Percentiles rank a stretch among this genome's conserved stretches.
phyloP scores from a whole-genome alignment of 1,140 invertebrate genomes.

The Hypothenemus hampei region DNA sequence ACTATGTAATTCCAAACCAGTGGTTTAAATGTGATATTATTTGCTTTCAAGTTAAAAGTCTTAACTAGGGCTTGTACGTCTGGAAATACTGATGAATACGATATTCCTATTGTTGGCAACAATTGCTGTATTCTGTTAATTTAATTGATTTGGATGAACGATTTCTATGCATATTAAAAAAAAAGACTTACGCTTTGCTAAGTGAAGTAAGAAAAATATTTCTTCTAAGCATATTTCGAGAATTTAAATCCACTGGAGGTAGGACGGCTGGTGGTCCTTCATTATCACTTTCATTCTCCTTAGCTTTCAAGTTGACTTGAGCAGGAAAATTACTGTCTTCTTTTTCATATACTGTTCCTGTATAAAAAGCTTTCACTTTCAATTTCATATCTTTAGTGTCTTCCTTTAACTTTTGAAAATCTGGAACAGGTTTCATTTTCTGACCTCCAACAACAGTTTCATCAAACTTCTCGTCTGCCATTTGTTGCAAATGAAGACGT shows the following conservation, averaged over 20 bases:
- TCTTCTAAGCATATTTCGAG: constrained; percentile 53
- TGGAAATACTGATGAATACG: constrained; percentile 23
- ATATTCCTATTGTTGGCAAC: constrained; percentile 21
- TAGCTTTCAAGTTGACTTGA: constrained; percentile 30
- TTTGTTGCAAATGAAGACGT: constrained; percentile 52
- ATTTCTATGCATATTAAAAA: neutral
- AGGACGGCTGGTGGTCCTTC: constrained; percentile 42
- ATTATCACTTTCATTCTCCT: constrained; percentile 31
- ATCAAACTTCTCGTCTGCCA: constrained; percentile 52
- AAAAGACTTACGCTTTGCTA: constrained; percentile 46
- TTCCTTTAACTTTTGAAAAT: constrained; percentile 53
- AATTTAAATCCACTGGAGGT: constrained; percentile 52
- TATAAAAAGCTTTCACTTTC: constrained; percentile 52
- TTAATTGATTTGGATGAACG: neutral
- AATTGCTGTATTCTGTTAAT: constrained; percentile 31
- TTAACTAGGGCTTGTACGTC: constrained; percentile 51
- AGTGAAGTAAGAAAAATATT: constrained; percentile 54
- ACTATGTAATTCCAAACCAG: constrained; percentile 53
- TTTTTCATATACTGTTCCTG: constrained; percentile 37
- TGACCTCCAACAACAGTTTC: constrained; percentile 36
- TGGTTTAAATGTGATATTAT: constrained; percentile 57
- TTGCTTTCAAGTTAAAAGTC: constrained; percentile 54
- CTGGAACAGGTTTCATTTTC: constrained; percentile 52
- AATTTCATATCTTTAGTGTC: constrained; percentile 52
- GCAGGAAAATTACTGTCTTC: constrained; percentile 34